Conservation (phyloP, 2,113 vertebrate species). For the Brachionichthys hirsutus region DNA sequence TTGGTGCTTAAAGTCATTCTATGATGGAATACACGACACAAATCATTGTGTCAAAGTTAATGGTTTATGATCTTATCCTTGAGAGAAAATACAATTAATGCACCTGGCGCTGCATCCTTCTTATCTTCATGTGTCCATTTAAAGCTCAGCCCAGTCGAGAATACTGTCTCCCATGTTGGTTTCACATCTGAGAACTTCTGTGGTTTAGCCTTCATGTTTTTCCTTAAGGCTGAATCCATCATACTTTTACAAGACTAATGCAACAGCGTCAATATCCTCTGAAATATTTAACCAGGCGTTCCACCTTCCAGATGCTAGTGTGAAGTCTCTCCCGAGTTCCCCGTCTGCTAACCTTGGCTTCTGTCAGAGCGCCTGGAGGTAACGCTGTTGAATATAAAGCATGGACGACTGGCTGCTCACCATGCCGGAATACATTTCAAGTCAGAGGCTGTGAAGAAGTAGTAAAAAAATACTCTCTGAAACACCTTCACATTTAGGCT, state of each 20-base stretch:
- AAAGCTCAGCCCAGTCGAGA: no score
- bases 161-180: no score
- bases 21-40: no score
- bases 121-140: no score
- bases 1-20: no score
- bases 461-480: constrained; percentile 25
- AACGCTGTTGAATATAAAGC: constrained; percentile 51
- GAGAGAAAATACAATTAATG: no score
- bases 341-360: constrained; percentile 37
- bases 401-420: constrained; percentile 17
- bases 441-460: constrained; percentile 31
- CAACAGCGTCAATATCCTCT: constrained; percentile 16
- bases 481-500: constrained; percentile 11
- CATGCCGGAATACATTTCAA: constrained; percentile 46
- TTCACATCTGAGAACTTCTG: no score
- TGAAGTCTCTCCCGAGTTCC: constrained; percentile 29
- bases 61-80: no score
- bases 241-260: constrained; percentile 13
- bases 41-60: no score
- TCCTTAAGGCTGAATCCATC: constrained; percentile 32
- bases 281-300: constrained; percentile 29
- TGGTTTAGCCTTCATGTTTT: background rate
- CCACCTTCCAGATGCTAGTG: constrained; percentile 21
- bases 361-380: constrained; percentile 28
- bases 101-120: no score